These are phyloP conservation scores for Ceuthmochares aereus DNA, from an alignment of 2,113 vertebrate genomes.

Conservation along the genomic window DNA sequence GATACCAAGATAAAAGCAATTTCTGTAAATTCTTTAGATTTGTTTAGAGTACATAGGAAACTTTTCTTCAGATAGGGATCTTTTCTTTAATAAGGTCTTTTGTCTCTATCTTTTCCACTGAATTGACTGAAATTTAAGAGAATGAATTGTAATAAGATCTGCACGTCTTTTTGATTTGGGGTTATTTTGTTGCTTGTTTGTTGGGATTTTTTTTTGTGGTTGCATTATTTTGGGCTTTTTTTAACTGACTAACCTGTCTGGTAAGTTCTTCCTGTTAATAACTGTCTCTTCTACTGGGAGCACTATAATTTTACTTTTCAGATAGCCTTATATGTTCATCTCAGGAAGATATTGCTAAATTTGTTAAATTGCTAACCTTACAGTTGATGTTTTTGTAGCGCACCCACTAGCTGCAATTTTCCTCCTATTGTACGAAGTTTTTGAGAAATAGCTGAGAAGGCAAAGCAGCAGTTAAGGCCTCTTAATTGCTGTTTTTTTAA, in stretches of 20 bases:
- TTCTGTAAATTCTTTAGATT: not conserved
- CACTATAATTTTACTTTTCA: not conserved
- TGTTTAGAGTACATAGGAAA: not conserved
- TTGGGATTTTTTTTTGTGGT: not conserved
- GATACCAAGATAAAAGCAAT: not conserved
- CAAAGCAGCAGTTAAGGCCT: not conserved
- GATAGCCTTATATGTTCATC: not conserved
- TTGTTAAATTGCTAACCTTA: not conserved
- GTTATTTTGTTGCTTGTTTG: not conserved
- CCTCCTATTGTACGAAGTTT: not conserved
- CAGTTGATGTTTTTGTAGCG: not conserved
- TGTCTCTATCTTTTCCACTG: not conserved
- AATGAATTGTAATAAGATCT: not conserved
- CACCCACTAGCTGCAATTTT: not conserved
- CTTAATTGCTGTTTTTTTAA: not conserved
- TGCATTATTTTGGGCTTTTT: not conserved
- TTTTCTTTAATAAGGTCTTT: not conserved
- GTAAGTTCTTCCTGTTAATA: not conserved
- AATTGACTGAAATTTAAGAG: not conserved
- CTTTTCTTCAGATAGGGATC: not conserved
- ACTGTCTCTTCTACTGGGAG: not conserved
- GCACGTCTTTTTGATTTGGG: rapidly evolving
- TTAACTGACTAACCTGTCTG: not conserved
- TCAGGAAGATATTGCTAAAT: not conserved
- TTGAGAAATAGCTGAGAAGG: not conserved